Evolutionary conservation across 2,888 invertebrate genomes (phyloP).

Genomic region (Muscina levida): DNA sequence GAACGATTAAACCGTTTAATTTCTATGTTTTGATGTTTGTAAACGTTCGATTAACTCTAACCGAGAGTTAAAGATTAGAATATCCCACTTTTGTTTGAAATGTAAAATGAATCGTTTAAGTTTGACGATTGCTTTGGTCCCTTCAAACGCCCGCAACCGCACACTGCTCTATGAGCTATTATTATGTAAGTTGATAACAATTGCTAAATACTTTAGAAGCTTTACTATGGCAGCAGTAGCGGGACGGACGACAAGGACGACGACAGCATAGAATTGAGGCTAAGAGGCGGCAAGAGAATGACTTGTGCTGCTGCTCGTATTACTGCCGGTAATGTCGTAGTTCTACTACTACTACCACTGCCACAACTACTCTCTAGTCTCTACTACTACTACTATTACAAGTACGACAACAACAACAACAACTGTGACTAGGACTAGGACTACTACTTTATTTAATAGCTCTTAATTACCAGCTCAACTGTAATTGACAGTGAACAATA

Average conservation of each 20-base stretch:
- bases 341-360: background rate
- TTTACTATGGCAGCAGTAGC: background rate
- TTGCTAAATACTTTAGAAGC: constrained; percentile 34
- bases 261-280: no score
- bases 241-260: background rate
- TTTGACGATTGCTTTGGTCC: background rate
- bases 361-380: background rate
- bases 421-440: background rate
- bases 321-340: background rate
- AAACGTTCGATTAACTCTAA: constrained; percentile 28
- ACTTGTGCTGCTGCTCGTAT: constrained; percentile 10
- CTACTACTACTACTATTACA: background rate
- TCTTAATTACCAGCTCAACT: constrained; percentile 66
- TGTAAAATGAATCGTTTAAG: background rate
- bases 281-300: background rate
- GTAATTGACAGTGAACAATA: constrained; percentile 67
- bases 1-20: no score
- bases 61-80: constrained; percentile 5
- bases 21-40: background rate
- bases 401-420: background rate
- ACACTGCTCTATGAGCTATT: background rate
- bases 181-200: constrained; percentile 36
- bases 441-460: constrained; percentile 63
- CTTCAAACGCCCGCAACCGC: background rate
- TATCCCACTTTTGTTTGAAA: background rate